Percentiles rank a stretch among this genome's conserved stretches.
These are phyloP conservation scores for Catotricha subobsoleta DNA, from an alignment of 2,888 invertebrate species.

Conservation along the genomic window DNA sequence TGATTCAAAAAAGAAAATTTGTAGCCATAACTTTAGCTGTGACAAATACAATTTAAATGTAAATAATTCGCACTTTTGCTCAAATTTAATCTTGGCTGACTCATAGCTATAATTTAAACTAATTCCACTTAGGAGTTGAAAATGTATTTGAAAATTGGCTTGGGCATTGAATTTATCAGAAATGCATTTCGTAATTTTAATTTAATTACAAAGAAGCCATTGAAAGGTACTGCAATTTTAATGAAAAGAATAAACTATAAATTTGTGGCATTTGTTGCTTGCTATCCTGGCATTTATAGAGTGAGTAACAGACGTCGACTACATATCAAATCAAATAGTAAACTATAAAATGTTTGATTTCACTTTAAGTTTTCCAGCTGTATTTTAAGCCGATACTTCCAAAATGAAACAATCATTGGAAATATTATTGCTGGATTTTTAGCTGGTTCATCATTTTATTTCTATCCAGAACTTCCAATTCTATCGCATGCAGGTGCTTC, in stretches of 20 bases:
- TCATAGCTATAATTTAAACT: not conserved
- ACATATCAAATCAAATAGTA: not conserved
- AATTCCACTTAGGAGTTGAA: not conserved
- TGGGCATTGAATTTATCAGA: not conserved
- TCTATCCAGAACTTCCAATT: not conserved
- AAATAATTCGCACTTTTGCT: not conserved
- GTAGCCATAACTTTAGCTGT: not conserved
- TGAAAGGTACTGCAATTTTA: not conserved
- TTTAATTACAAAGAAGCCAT: not conserved
- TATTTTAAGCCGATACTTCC: not conserved
- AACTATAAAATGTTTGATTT: not conserved
- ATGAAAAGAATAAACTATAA: not conserved
- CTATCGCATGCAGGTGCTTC: not conserved
- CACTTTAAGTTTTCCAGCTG: not conserved
- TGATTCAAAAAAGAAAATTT: not conserved
- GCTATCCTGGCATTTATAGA: not conserved
- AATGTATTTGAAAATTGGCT: not conserved
- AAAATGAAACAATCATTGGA: not conserved
- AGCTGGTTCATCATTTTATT: not conserved
- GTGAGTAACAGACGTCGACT: not conserved
- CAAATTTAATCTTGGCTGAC: no score
- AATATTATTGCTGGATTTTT: not conserved
- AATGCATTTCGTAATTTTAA: not conserved
- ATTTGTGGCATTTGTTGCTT: not conserved
- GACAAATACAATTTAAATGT: not conserved